Percentiles rank a stretch among this genome's conserved stretches.
phyloP scores from a whole-genome alignment of 1,140 invertebrate genomes.

The Chrysopa pallens region DNA sequence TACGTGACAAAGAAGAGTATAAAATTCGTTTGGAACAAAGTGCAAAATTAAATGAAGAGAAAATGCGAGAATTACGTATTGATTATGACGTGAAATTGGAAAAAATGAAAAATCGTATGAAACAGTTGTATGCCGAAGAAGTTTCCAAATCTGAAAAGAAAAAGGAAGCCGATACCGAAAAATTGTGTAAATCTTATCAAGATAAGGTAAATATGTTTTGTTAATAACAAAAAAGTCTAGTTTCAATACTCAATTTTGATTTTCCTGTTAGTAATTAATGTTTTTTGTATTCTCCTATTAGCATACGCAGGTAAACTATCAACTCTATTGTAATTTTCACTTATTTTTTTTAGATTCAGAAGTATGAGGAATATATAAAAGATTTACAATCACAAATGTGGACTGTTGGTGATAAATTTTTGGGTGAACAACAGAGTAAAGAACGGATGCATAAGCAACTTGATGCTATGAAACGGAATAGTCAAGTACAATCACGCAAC shows the following conservation, averaged over 20 bases:
- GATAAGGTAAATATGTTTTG: slow-evolving; percentile 6
- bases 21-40: slow-evolving; percentile 12
- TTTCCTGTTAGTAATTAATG: no score
- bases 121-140: slow-evolving; percentile 11
- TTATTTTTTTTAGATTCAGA: slow-evolving; percentile 10
- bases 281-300: no score
- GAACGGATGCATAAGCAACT: neutral
- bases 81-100: slow-evolving; percentile 46
- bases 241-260: no score
- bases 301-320: no score
- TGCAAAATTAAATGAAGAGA: slow-evolving; percentile 6
- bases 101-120: slow-evolving; percentile 47
- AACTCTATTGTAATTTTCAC: neutral
- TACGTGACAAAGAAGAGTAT: slow-evolving; percentile 17
- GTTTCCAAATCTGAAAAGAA: slow-evolving; percentile 25
- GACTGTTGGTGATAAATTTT: slow-evolving; percentile 17
- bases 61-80: slow-evolving; percentile 31
- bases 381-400: slow-evolving; percentile 19
- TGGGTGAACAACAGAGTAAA: slow-evolving; percentile 17
- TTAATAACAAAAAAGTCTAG: no score
- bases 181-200: slow-evolving; percentile 8
- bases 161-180: slow-evolving; percentile 19
- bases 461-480: neutral
- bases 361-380: slow-evolving; percentile 18
- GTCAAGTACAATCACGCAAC: no score